Evolutionary conservation across 2,797 vertebrate species (phyloP), one percentile per base, ranked within the genome.

Genomic region (Dendrocincla tyrannina): DNA sequence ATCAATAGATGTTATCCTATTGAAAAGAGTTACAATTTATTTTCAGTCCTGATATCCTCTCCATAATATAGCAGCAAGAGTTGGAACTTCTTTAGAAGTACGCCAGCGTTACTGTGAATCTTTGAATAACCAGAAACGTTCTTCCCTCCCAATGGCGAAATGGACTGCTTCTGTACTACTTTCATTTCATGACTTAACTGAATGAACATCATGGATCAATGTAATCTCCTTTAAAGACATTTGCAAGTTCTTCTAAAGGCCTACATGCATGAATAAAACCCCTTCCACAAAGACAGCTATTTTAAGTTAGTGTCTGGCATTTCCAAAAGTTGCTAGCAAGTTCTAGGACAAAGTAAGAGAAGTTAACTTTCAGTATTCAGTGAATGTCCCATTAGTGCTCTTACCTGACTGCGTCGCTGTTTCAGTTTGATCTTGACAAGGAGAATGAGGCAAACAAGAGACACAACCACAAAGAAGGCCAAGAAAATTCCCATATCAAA

Each of bases 401-500:
- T 97, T 93, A 99, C 99, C 99, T 99, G 99, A 96, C 99, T 99
- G 75, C 99, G 98, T 28, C 99, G 98, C 87, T 99, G 99, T 97
- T 99, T 99, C 91, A 99, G 98, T 96, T 99, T 99, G 98, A 99
- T 99, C 98, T 99, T 99, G 98, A 99, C 98, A 53, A 99, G 99
- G 81, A 99, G 98, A 94, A 99, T 98, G 95, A 99, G 99, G 97
- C 99, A 99, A 72, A 99, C 99, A 85, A 99, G 98, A 83, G 99
- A 99, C 83, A 99, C 99, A 32, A 99, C 99, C 81, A 99, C 99
- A 35, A 99, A 99, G 98, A 99, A 99, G 19, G 99, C 99, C 97
- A 99, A 97, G 98, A 99, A 99, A 97, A 99, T 99, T 52, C 99
- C 99, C 99, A 99, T 99, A 97, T 99, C 99, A 30, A 99, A 99